phyloP scores from a whole-genome alignment of 1,140 invertebrate species.

The Drosophila subpulchrella region DNA sequence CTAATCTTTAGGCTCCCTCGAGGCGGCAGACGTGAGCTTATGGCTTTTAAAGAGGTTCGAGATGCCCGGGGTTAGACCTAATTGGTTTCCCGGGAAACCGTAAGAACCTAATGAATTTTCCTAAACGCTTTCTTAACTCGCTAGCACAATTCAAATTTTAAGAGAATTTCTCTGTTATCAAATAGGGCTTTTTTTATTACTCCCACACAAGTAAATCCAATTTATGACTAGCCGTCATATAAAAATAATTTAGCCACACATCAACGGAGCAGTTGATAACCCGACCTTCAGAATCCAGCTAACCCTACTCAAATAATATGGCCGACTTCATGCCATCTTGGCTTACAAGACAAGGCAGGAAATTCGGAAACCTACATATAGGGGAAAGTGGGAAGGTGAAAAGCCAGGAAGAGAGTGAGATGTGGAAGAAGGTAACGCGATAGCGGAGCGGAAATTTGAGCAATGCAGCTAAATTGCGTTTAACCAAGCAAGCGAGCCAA shows the following conservation, averaged over 20 bases:
- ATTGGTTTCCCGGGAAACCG: slow-evolving; percentile 25
- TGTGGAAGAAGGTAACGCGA: slow-evolving; percentile 49
- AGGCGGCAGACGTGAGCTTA: slow-evolving; percentile 5
- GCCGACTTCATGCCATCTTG: slow-evolving; percentile 11
- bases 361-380: slow-evolving; percentile 5
- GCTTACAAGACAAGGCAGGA: slow-evolving; percentile 19
- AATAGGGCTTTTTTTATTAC: background rate
- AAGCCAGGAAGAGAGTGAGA: slow-evolving; percentile 2
- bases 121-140: background rate
- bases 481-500: slow-evolving; percentile 63
- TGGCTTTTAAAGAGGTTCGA: slow-evolving; percentile 18
- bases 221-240: background rate
- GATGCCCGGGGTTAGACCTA: slow-evolving; percentile 1
- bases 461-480: slow-evolving; percentile 80
- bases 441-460: slow-evolving; percentile 72
- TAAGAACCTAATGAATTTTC: slow-evolving; percentile 20
- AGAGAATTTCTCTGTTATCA: background rate
- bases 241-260: slow-evolving; percentile 4
- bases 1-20: slow-evolving; percentile 12
- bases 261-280: slow-evolving; percentile 8
- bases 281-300: background rate
- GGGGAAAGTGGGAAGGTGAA: background rate
- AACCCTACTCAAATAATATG: slow-evolving; percentile 20
- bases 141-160: background rate
- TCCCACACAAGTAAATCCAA: background rate